These are phyloP conservation scores for Beroe forskalii DNA, from an alignment of 37 sponge, comb jelly and placozoan species.

Conservation along the genomic window DNA sequence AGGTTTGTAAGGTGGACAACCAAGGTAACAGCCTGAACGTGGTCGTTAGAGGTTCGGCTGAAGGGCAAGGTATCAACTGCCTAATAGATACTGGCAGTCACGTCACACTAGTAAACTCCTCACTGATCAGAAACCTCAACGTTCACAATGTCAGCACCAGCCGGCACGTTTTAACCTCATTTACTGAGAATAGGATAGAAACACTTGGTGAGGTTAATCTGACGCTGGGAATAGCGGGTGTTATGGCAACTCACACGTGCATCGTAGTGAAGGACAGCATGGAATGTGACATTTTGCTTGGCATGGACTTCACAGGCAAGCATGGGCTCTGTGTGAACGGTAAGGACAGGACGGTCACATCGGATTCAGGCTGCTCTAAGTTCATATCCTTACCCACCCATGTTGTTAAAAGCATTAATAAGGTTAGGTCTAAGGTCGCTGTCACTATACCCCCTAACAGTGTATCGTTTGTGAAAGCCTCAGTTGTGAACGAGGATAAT, in stretches of 20 bases:
- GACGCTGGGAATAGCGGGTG: not conserved
- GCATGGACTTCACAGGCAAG: constrained; percentile 1
- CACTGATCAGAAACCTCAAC: not conserved
- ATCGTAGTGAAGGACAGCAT: constrained; percentile 1
- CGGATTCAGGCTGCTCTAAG: not conserved
- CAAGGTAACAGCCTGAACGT: not conserved
- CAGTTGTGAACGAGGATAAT: no score
- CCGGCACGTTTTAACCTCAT: not conserved
- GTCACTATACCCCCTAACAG: no score
- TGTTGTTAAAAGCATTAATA: not conserved
- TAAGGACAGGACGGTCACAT: not conserved
- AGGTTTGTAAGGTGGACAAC: not conserved
- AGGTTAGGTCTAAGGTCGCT: not conserved
- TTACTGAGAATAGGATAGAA: constrained; percentile 10
- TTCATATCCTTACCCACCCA: not conserved
- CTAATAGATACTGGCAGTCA: constrained; percentile 31
- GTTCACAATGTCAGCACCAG: not conserved
- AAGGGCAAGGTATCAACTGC: not conserved
- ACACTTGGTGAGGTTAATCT: constrained; percentile 16
- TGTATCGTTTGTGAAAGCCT: no score
- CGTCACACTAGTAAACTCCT: not conserved
- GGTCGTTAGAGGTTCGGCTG: not conserved
- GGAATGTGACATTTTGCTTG: constrained; percentile 37
- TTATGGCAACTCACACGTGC: not conserved
- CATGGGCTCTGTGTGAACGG: constrained; percentile 7